phyloP scores from a whole-genome alignment of 1,140 invertebrate species.

The Trichomalopsis sarcophagae region DNA sequence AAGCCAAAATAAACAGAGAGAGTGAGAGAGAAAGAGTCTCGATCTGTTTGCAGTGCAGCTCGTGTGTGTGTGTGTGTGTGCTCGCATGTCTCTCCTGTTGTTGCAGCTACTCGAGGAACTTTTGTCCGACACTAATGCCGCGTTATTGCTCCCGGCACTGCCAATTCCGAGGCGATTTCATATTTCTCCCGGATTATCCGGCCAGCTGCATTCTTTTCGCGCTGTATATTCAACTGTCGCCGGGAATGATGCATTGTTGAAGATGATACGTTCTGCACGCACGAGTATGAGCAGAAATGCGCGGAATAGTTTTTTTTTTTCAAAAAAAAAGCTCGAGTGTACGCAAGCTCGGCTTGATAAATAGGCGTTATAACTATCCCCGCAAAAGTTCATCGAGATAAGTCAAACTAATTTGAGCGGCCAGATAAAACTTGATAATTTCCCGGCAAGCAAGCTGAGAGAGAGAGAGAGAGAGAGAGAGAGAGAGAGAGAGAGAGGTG shows the following conservation, averaged over 20 bases:
- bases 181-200: no score
- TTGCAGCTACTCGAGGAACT: background rate
- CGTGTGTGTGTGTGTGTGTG: background rate
- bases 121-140: background rate
- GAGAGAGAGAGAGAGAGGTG: background rate
- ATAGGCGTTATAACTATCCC: background rate
- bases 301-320: no score
- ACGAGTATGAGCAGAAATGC: no score
- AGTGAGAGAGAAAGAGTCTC: no score
- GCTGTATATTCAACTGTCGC: no score
- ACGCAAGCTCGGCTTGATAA: background rate
- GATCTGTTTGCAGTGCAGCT: background rate
- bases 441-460: background rate
- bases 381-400: background rate
- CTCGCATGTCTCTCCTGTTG: background rate
- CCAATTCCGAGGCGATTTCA: no score
- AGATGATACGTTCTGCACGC: no score
- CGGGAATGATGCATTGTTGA: no score
- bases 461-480: no score
- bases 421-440: conserved; percentile 12
- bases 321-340: background rate
- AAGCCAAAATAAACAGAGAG: background rate
- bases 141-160: no score
- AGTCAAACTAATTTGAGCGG: conserved; percentile 10
- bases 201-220: no score